Base-by-base conservation (phyloP, 30 jellyfish, hydroid and myxozoan species). In the Sanderia malayensis region DNA sequence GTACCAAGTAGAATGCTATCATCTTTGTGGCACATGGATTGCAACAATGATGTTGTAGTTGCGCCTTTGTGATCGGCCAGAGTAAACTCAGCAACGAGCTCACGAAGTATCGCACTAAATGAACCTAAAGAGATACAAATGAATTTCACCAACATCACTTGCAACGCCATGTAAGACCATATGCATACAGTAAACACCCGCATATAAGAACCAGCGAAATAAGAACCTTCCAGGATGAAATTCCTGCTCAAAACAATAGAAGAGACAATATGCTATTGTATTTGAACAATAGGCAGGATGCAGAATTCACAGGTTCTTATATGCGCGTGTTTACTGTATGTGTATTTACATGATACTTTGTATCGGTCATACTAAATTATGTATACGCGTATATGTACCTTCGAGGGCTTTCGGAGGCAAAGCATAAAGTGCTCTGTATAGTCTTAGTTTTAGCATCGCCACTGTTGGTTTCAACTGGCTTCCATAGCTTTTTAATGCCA, bases 1-100 rank as follows among this genome's bases (percentile, higher is more conserved):
- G 98, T 82, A 31, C 98, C 98, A 24, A 92, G 89, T 7, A 92
- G 82, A 24, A 92, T 75, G 65, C 96, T 92, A 86, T 92, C 98
- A 47, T 92, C 98, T 84, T 92, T 85, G 71, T 92, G 98, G 65
- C 98, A 92, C 87, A 92, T 58, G 0, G 96, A 84, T 58, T 92
- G 96, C 45, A 92, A 57, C 61, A 84, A 70, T 13, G 98, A 92
- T 0, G 98, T 92, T 10, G 96, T 92, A 0, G 94, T 81, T 46
- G 96, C 89, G 30, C 98, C 98, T 44, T 75, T 73, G 76, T 81
- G 98, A 60, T 92, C 96, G 27, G 95, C 96, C 65, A 92, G 76
- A n/a, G 98, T 92, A 41, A 92, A 92, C 49, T 80, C 98, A 13
- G 96, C 96, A 13, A 85, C 98, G 57, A 86, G 73, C 29, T 83